Evolutionary conservation across 1,140 invertebrate species (phyloP), one percentile per base, ranked within the genome.

Genomic region (Bombus superbus): DNA sequence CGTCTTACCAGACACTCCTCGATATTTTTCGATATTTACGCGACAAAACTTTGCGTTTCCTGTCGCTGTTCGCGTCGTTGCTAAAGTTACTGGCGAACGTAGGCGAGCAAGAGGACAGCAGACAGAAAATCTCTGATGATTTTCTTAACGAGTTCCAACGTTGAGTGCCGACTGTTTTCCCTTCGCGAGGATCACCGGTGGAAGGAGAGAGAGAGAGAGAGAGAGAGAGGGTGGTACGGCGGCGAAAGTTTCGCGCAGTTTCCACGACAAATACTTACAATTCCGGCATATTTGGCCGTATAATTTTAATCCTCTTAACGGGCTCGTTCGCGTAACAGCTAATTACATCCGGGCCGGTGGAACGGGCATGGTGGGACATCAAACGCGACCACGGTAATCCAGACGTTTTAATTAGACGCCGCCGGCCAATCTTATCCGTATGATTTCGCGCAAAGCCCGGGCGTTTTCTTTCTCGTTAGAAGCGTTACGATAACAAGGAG

Each of bases 271-370:
- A 79, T 69, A 79, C 66, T 84, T 44, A 62, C 83, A 62, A 72
- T 84, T 71, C 66, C 47, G 22, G 53, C 53, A 44, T 59, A 57
- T 83, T 68, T 57, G 68, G 40, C 13, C 68, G 76, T 85, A 80
- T 85, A 85, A 85, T 85, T 85, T 85, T 72, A 85, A 85, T 85
- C 76, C 83, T 80, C 66, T 80, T 85, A 85, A 72, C 76, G 76
- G 68, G 40, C 25, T 25, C n/a, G 40, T 18, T 44, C 53, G 76
- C 68, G 68, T 80, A 85, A 80, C 83, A 85, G 83, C 75, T 85
- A 85, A 85, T 85, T 85, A 85, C 68, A 68, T 62, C 42, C 76
- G 9, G 22, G 28, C 53, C 42, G 35, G 28, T 53, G 71, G 57
- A 80, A 64, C 76, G 53, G 57, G 38, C 25, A 57, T 35, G 15